Conservation (phyloP, 2,113 vertebrate species). For the Cepphus grylle region DNA sequence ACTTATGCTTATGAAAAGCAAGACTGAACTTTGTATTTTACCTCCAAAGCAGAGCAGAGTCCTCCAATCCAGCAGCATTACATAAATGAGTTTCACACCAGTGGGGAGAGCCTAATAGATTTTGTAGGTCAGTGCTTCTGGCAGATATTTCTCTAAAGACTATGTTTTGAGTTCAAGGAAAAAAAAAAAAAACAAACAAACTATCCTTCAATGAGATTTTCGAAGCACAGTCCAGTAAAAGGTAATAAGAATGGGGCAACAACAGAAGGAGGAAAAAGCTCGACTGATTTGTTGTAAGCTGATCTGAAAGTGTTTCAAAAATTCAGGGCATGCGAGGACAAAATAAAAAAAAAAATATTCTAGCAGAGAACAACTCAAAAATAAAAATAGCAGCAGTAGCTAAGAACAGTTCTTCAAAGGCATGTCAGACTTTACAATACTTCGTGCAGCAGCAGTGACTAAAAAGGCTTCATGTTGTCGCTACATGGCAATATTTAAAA, state of each 20-base stretch:
- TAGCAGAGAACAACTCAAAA: slow-evolving; percentile 27
- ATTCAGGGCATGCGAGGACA: not conserved
- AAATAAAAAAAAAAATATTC: not conserved
- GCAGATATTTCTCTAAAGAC: slow-evolving; percentile 34
- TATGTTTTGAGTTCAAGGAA: not conserved
- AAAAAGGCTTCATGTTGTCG: not conserved
- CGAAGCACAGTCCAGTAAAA: not conserved
- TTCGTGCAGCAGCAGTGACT: not conserved
- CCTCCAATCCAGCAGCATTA: not conserved
- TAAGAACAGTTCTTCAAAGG: slow-evolving; percentile 58
- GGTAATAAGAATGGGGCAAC: not conserved
- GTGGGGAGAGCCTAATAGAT: slow-evolving; percentile 29
- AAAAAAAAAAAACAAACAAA: not conserved
- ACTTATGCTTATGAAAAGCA: not conserved
- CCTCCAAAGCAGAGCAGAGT: not conserved
- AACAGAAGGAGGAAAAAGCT: not conserved
- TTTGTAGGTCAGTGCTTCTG: slow-evolving; percentile 45
- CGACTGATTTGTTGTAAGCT: slow-evolving; percentile 3
- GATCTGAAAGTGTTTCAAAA: slow-evolving; percentile 18
- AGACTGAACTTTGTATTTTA: not conserved
- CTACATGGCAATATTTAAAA: not conserved
- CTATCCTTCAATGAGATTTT: not conserved
- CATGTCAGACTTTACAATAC: slow-evolving; percentile 46
- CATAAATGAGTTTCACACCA: not conserved
- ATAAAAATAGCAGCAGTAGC: slow-evolving; percentile 53